A percentile compares a stretch with the other conserved stretches of the same genome.
Conservation (phyloP, 2,888 invertebrate species). For the Cryptophagus acutangulus region DNA sequence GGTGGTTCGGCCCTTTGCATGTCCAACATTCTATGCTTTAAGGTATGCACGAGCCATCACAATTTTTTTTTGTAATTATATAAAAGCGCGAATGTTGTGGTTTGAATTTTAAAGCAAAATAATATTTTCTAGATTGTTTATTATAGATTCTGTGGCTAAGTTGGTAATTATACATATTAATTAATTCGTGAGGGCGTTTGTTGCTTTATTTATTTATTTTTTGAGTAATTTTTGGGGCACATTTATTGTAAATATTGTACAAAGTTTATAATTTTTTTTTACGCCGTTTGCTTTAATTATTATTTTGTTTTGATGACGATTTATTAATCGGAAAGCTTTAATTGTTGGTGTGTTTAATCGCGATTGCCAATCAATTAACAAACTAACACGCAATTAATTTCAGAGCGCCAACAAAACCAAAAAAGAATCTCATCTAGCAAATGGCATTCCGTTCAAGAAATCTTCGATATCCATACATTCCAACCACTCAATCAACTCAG, state of each 20-base stretch:
- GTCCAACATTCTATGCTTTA: constrained; percentile 82
- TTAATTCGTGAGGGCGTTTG: too few relatives aligned
- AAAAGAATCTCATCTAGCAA: constrained; percentile 30
- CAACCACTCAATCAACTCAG: constrained; percentile 31
- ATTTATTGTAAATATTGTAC: constrained; percentile 5
- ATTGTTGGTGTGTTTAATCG: neutral
- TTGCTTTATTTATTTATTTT: constrained; percentile 5
- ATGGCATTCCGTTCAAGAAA: constrained; percentile 34
- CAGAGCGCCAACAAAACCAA: too few relatives aligned
- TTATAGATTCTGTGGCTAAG: too few relatives aligned
- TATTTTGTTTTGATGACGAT: constrained; percentile 11
- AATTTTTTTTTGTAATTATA: too few relatives aligned
- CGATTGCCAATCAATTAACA: constrained; percentile 3
- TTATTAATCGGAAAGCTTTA: neutral
- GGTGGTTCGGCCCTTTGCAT: constrained; percentile 75
- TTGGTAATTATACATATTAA: too few relatives aligned
- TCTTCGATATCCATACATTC: constrained; percentile 36
- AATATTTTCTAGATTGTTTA: too few relatives aligned
- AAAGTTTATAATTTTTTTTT: constrained; percentile 9
- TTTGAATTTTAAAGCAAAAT: too few relatives aligned
- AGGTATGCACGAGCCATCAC: constrained; percentile 60
- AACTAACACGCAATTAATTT: constrained; percentile 20
- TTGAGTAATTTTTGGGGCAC: constrained; percentile 4
- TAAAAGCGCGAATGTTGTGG: too few relatives aligned
- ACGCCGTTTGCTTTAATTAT: constrained; percentile 7